Base-by-base conservation (phyloP, 2,113 vertebrate species). In the Brienomyrus longianalis region DNA sequence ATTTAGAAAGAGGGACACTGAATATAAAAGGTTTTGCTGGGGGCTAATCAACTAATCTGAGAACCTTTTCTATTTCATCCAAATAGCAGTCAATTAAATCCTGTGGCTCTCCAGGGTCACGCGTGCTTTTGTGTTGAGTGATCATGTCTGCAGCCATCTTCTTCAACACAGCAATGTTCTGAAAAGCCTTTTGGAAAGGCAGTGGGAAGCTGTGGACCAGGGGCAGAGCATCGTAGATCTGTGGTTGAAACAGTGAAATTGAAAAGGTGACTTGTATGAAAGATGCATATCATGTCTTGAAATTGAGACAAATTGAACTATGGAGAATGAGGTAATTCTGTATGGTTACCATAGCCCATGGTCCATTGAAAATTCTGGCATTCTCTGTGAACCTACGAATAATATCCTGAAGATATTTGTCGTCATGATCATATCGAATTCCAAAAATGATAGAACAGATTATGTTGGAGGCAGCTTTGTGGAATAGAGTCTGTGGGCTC, bases 371-470 rank as follows among this genome's bases (percentile, higher is more conserved):
- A 0, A 95, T 90, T 0, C 89, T 43, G 2, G 92, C 56, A 3
- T 23, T 62, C 43, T 92, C 47, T 3, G 39, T 88, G 1, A 94
- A 59, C 3, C 90, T 0, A 1, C 77, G 39, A 86, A 95, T 17
- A 35, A 96, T 87, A 0, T 2, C 4, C 66, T 94, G 91, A 62
- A 96, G 94, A 3, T 88, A 59, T 3, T 83, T 15, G 5, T 96
- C 94, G 3, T 89, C 88, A 35, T 96, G 95, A n/a, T 93, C 92
- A 15, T 94, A 96, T 5, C 95, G 94, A 45, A 89, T 56, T 66
- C 96, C 95, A 11, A 94, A 95, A 48, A 95, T 50, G 0, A 96
- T 90, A 85, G 94, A 93, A 89, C 92, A 95, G 90, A 96, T 96
- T 54, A 96, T 93, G 77, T 96, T 96, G 92, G 94, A 93, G 27